These are phyloP conservation scores for Magallana gigas DNA, from an alignment of 1,140 invertebrate genomes.

Conservation along the genomic window DNA sequence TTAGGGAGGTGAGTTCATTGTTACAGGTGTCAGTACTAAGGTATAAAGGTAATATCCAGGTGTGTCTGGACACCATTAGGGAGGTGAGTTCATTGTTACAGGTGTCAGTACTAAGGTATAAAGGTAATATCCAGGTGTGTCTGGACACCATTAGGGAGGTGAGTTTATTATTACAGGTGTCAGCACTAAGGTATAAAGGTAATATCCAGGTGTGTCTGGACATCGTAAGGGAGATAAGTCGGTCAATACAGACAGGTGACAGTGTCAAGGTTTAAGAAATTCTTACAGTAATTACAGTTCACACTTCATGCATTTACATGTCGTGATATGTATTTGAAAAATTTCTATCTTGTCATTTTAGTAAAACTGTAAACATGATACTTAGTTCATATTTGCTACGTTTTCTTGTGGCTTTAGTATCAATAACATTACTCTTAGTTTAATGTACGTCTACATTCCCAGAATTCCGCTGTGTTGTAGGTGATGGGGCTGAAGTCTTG, in stretches of 20 bases:
- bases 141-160: neutral
- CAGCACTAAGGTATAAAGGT: neutral
- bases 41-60: neutral
- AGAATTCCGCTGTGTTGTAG: constrained; percentile 61
- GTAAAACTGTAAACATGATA: too few species aligned
- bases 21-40: neutral
- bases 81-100: neutral
- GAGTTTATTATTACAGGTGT: neutral
- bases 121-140: neutral
- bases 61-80: neutral
- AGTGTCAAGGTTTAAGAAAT: too few species aligned
- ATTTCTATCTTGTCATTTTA: too few species aligned
- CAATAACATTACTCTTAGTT: too few species aligned
- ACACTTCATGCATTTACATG: too few species aligned
- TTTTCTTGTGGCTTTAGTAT: too few species aligned
- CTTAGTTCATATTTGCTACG: too few species aligned
- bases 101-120: neutral
- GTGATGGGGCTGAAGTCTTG: constrained; percentile 83
- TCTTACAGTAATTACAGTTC: too few species aligned
- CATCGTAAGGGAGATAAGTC: neutral
- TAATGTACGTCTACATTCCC: too few species aligned
- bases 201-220: neutral
- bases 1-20: neutral
- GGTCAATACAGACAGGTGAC: too few species aligned
- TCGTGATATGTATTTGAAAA: too few species aligned